Percentiles rank a stretch among this genome's conserved stretches.
These are phyloP conservation scores for Stichodactyla mertensii DNA, from an alignment of 64 coral and sea anemone genomes.

Conservation along the genomic window DNA sequence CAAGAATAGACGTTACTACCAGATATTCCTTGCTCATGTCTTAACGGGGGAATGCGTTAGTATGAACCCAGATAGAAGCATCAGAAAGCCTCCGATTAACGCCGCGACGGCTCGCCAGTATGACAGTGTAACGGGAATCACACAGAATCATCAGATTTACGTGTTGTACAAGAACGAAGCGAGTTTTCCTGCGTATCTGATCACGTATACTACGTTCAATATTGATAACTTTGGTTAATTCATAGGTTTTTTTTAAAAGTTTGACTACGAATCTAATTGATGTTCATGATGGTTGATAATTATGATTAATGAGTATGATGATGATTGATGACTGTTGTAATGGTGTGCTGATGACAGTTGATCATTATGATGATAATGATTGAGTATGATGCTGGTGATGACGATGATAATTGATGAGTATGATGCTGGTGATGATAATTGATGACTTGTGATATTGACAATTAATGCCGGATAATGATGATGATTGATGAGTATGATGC, in stretches of 20 bases:
- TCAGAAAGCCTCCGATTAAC: slow-evolving; percentile 41
- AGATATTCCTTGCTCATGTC: slow-evolving; percentile 62
- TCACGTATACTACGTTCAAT: slow-evolving; percentile 26
- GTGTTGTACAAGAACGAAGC: slow-evolving; percentile 57
- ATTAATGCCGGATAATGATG: too few relatives aligned
- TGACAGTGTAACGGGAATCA: slow-evolving; percentile 49
- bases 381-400: too few relatives aligned
- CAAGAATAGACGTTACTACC: background rate
- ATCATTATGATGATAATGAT: too few relatives aligned
- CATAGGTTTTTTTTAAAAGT: too few relatives aligned
- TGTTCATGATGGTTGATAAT: too few relatives aligned
- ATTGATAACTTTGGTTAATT: background rate
- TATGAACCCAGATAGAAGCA: slow-evolving; percentile 18
- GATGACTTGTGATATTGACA: too few relatives aligned
- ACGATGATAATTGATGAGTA: background rate
- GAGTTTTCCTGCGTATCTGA: slow-evolving; percentile 62
- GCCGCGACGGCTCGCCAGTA: slow-evolving; percentile 14
- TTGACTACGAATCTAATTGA: too few relatives aligned
- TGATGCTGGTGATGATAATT: background rate
- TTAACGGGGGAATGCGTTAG: slow-evolving; percentile 45
- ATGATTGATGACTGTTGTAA: too few relatives aligned
- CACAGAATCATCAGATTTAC: slow-evolving; percentile 29
- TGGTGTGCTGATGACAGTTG: too few relatives aligned
- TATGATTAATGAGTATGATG: too few relatives aligned
- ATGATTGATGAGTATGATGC: too few relatives aligned